phyloP scores from a whole-genome alignment of 1,140 invertebrate species.

The Trichogramma pretiosum region DNA sequence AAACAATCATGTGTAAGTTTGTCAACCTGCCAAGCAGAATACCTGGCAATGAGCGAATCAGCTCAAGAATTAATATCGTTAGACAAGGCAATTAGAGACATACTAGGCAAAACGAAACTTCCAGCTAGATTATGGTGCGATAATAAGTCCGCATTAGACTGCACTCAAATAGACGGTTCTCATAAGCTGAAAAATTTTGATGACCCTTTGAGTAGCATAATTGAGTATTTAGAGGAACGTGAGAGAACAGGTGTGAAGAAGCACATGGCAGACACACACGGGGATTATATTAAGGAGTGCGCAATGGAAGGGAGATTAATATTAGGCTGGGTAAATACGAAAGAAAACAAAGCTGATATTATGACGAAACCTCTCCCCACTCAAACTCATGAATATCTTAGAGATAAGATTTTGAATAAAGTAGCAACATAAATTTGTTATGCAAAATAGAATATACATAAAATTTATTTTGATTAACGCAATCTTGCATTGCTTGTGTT shows the following conservation, averaged over 20 bases:
- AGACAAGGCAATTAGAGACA: conserved; percentile 1
- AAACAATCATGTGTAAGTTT: neutral
- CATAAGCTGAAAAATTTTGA: conserved; percentile 14
- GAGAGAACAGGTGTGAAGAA: neutral
- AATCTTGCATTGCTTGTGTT: too few relatives aligned
- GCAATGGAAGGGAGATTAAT: neutral
- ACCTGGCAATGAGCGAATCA: neutral
- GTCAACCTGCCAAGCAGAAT: conserved; percentile 1
- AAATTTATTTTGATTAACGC: too few relatives aligned
- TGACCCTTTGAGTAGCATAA: neutral
- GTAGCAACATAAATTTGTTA: too few relatives aligned
- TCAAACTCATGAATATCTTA: neutral
- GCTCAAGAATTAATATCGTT: neutral
- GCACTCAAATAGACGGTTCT: conserved; percentile 10
- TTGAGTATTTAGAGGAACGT: neutral
- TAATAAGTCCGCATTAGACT: conserved; percentile 5
- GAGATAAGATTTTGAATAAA: neutral
- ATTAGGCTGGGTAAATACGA: neutral
- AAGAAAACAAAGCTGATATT: conserved; percentile 4
- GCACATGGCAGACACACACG: neutral
- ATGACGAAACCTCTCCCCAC: conserved; percentile 4
- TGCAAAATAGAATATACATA: too few relatives aligned
- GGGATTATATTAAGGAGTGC: conserved; percentile 6
- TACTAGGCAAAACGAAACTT: neutral
- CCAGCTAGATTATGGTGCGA: conserved; percentile 9